Evolutionary conservation across 30 jellyfish, hydroid and myxozoan species (phyloP), one percentile per base, ranked within the genome.

Genomic region (Aurelia aurita): DNA sequence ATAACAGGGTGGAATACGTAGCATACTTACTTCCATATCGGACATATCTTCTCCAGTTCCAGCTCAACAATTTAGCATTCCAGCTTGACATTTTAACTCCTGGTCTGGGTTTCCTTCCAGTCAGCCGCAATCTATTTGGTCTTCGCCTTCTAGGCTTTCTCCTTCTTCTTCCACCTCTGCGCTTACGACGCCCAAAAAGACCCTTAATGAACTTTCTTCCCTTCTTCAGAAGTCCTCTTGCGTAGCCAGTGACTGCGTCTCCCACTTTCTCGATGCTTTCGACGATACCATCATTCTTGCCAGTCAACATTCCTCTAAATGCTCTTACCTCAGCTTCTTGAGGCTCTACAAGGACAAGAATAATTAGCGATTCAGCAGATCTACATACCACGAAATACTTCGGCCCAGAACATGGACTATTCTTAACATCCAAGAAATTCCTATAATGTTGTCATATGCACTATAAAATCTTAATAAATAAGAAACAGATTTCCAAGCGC

Each of bases 291-390:
- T 60, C 77, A 25, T 60, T 53, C 59, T 51, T 35, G 5, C 91
- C 91, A 18, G 91, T 39, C 7, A 82, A 23, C 71, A 82, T 66
- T 13, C 91, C 91, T 53, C 91, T 31, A 72, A 82, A 82, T 1
- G 84, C 32, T 35, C 91, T 28, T 5, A 69, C 91, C 19, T 82
- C 91, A 1, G 77, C 82, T 22, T 82, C 91, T 82, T 82, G 85
- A 12, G 91, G 91, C 23, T 82, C 91, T 82, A 2, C 25, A 4
- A 53, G 14, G 58, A 29, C 23, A 39, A 67, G 23, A 63, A n/a
- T 3, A 19, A n/a, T 18, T 5, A 63, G 44, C 7, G 75, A 0
- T 22, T 15, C 11, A 22, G 9, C 44, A 5, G 14, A 18, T 15
- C 53, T 21, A 18, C 75, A 7, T 3, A 22, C 27, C 3, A 10